Base-by-base conservation (phyloP, 2,113 vertebrate species). In the Pelmatolapia mariae region DNA sequence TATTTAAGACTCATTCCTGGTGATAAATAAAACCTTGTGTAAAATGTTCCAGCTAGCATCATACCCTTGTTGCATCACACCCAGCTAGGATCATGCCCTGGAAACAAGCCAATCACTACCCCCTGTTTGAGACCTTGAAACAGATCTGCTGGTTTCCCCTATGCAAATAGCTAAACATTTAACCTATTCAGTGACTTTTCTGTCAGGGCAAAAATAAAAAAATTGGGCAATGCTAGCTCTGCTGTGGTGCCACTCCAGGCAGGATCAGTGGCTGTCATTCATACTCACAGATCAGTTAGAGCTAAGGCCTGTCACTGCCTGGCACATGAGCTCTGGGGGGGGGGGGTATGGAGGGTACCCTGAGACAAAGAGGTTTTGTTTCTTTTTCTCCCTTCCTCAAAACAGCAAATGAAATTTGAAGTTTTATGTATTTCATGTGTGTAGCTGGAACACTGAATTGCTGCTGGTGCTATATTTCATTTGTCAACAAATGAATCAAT, bases 121-220 rank as follows among this genome's bases (percentile, higher is more conserved):
- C 81, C 78, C 10, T 50, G 16, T 90, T 92, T 92, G 73, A 89
- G 86, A 91, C 84, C 80, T 88, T 59, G 33, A 85, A 93, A 88
- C 91, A 93, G 79, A 88, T 87, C 86, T 82, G 84, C 86, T 86
- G 76, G 50, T 92, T 95, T 89, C 90, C 89, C 80, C 54, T 89
- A 71, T 92, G 83, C 86, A 93, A 68, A 76, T 10, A 83, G 86
- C 92, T 95, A 95, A 96, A 93, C 61, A 86, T 91, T 93, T 91
- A 95, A 94, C 92, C 89, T 91, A 91, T 94, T 90, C 87, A 91
- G 63, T 86, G 83, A 89, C 89, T 94, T 89, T 84, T 89, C 79
- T 90, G 84, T 91, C 81, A 36, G 79, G 68, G 83, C 80, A 85
- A 89, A 33, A 80, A 78, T 19, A 73, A 84, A 86, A 83, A 29